Percentiles rank a stretch among this genome's conserved stretches.
phyloP scores from a whole-genome alignment of 2,797 vertebrate species.

The Echiichthys vipera region DNA sequence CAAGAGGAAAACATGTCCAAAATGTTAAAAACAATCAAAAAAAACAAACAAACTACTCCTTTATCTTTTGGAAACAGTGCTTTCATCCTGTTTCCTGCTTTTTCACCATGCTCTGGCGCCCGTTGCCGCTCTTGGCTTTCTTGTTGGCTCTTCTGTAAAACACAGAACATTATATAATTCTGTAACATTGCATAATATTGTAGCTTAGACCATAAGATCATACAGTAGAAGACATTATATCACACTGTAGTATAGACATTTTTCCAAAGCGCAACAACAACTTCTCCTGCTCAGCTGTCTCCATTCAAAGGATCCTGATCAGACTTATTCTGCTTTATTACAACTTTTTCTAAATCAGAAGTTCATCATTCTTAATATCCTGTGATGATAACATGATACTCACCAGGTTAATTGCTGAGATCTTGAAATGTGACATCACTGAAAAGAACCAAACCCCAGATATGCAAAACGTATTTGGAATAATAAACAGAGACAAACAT shows the following conservation, averaged over 20 bases:
- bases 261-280: not conserved
- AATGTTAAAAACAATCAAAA: not conserved
- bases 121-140: slow-evolving; percentile 93
- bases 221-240: not conserved
- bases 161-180: too few relatives aligned
- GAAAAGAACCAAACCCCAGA: not conserved
- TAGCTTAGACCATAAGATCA: not conserved
- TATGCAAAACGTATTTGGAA: not conserved
- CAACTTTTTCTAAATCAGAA: not conserved
- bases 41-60: not conserved
- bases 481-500: not conserved
- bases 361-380: not conserved
- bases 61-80: slow-evolving; percentile 4
- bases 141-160: slow-evolving; percentile 56
- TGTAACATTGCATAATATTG: too few relatives aligned
- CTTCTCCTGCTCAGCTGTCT: not conserved
- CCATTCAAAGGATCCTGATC: too few relatives aligned
- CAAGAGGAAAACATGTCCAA: not conserved
- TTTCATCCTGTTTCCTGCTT: slow-evolving; percentile 41
- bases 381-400: not conserved
- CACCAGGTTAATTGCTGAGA: too few relatives aligned
- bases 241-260: too few relatives aligned
- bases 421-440: not conserved
- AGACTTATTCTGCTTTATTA: slow-evolving; percentile 22
- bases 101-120: slow-evolving; percentile 85